These are phyloP conservation scores for Cheilosia impressa DNA, from an alignment of 2,888 invertebrate genomes.

Conservation along the genomic window DNA sequence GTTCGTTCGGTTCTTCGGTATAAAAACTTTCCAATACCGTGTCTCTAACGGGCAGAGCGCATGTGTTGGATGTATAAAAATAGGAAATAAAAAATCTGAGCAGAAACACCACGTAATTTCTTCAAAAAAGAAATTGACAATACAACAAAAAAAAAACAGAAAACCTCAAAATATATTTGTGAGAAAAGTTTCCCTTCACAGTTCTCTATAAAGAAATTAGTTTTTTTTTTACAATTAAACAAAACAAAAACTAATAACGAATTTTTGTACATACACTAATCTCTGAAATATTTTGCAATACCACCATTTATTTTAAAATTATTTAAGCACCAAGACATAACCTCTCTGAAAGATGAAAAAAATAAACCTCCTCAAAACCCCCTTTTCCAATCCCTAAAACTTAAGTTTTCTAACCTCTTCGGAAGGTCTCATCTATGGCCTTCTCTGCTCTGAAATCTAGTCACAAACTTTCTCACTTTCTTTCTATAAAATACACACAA, in stretches of 20 bases:
- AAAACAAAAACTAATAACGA: constrained; percentile 62
- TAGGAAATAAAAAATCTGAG: constrained; percentile 52
- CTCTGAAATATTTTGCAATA: constrained; percentile 65
- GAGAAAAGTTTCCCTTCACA: constrained; percentile 92
- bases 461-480: constrained; percentile 53
- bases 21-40: constrained; percentile 80
- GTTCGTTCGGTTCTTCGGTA: constrained; percentile 31
- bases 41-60: constrained; percentile 84
- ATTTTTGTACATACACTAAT: constrained; percentile 74
- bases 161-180: constrained; percentile 77
- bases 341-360: constrained; percentile 53
- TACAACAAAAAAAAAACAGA: constrained; percentile 50
- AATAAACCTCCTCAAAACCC: constrained; percentile 37
- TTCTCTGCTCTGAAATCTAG: constrained; percentile 43
- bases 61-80: constrained; percentile 84
- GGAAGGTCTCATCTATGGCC: constrained; percentile 39
- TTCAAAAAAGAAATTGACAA: constrained; percentile 11
- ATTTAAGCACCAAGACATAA: constrained; percentile 73
- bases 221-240: constrained; percentile 22
- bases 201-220: constrained; percentile 86
- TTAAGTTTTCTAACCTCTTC: constrained; percentile 47
- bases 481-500: constrained; percentile 49
- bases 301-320: constrained; percentile 75
- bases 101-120: constrained; percentile 78
- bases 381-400: constrained; percentile 55